Percentiles rank a stretch among this genome's conserved stretches.
Conservation (phyloP, 1,140 invertebrate genomes). For the Aporrectodea caliginosa region DNA sequence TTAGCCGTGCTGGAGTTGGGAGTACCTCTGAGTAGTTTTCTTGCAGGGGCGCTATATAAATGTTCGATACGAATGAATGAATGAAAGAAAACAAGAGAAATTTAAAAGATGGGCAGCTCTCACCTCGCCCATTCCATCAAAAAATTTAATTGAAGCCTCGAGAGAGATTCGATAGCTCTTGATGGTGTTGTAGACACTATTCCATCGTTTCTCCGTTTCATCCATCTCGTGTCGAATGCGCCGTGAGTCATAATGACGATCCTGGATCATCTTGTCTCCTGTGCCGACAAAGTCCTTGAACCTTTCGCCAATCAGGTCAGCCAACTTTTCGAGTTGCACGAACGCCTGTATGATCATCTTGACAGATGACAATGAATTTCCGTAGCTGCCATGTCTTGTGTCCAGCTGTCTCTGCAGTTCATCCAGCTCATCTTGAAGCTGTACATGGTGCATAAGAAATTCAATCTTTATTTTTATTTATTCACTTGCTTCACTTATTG, state of each 20-base stretch:
- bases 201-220: constrained; percentile 69
- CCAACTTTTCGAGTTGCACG: constrained; percentile 62
- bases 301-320: constrained; percentile 66
- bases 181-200: constrained; percentile 67
- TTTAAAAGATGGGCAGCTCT: too few species aligned
- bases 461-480: too few species aligned
- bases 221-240: constrained; percentile 65
- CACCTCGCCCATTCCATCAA: constrained; percentile 62
- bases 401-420: constrained; percentile 65
- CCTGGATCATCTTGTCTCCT: constrained; percentile 64
- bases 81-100: too few species aligned
- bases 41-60: too few species aligned
- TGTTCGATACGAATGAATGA: too few species aligned
- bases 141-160: constrained; percentile 61
- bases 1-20: too few species aligned
- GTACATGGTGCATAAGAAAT: too few species aligned
- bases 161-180: constrained; percentile 63
- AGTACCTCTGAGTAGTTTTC: too few species aligned
- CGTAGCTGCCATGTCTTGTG: constrained; percentile 65
- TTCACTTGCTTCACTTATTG: too few species aligned
- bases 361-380: constrained; percentile 68
- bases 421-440: constrained; percentile 70
- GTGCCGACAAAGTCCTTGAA: constrained; percentile 70
- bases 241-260: constrained; percentile 60
- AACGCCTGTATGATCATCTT: constrained; percentile 69